Base-by-base conservation (phyloP, 2,113 vertebrate species). In the Oxygymnocypris stewartii region DNA sequence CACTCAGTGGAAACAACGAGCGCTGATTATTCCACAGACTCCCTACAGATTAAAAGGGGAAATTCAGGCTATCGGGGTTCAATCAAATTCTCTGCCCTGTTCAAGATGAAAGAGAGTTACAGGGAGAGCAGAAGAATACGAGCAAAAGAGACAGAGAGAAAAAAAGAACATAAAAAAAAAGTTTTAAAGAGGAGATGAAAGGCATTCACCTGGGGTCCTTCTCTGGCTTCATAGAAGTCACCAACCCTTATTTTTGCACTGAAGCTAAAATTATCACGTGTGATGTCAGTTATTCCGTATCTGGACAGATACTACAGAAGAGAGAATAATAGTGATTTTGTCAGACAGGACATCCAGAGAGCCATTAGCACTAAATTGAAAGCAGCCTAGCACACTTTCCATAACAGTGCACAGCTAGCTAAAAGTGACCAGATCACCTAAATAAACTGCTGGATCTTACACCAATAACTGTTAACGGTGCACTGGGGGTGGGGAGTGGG, bases 221-320 rank as follows among this genome's bases (percentile, higher is more conserved):
- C 97, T 99, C 97, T 99, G 96, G 97, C 97, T 99, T 99, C 98
- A 98, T 98, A 99, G 97, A 99, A 99, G 97, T 99, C 97, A 97
- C 98, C 98, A 97, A 99, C 96, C 96, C 96, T 98, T 97, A 99
- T 96, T 98, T 99, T 99, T 99, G 97, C 96, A 98, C 97, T 98
- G 97, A 99, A 99, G 97, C 97, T 99, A 97, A 99, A 99, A 97
- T 98, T 98, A 97, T 98, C 97, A 92, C 97, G 97, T 95, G 97
- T 97, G 97, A 99, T 96, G 97, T 97, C 97, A 96, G 96, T 97
- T 96, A 99, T 96, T 97, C 98, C 96, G 97, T 97, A 98, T 98
- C 97, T 98, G 96, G 97, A 97, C 96, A 99, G 97, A 96, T 98
- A 98, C 97, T 99, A 97, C 95, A 98, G 97, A 98, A 97, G 97